Conservation (phyloP, 2,113 vertebrate species). For the Poeciliopsis prolifica region DNA sequence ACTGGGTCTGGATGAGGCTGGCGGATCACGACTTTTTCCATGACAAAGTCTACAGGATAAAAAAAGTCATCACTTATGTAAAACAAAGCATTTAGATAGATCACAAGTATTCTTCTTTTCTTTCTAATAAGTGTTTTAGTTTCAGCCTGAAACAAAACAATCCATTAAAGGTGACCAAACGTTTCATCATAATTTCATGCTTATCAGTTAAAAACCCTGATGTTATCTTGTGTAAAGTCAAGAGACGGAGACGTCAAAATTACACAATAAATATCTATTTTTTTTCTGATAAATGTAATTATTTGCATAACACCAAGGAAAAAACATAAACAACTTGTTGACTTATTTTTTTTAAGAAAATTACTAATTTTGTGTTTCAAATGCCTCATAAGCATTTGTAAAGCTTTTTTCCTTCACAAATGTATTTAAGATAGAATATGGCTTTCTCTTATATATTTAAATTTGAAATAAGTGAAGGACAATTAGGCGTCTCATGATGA, state of each 20-base stretch:
- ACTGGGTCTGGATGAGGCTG: constrained; percentile 65
- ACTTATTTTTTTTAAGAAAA: not conserved
- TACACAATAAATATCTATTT: not conserved
- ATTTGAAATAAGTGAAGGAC: too few relatives aligned
- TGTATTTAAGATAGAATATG: too few relatives aligned
- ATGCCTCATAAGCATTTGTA: not conserved
- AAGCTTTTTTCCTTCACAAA: too few relatives aligned
- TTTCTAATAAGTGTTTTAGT: not conserved
- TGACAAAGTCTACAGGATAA: constrained; percentile 30
- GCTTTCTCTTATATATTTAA: too few relatives aligned
- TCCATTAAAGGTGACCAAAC: not conserved
- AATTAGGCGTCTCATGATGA: too few relatives aligned
- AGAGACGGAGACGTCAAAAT: too few relatives aligned
- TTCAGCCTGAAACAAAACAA: not conserved
- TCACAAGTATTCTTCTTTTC: not conserved
- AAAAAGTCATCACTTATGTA: not conserved
- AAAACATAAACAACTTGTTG: not conserved
- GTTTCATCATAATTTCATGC: not conserved
- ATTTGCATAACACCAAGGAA: not conserved
- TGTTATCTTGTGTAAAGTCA: not conserved
- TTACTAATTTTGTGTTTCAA: not conserved
- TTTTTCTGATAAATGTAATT: not conserved
- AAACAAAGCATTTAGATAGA: not conserved
- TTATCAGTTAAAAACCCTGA: not conserved
- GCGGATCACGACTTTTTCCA: constrained; percentile 55